Conservation (phyloP, 2,797 vertebrate species). For the Sebastes jordani region DNA sequence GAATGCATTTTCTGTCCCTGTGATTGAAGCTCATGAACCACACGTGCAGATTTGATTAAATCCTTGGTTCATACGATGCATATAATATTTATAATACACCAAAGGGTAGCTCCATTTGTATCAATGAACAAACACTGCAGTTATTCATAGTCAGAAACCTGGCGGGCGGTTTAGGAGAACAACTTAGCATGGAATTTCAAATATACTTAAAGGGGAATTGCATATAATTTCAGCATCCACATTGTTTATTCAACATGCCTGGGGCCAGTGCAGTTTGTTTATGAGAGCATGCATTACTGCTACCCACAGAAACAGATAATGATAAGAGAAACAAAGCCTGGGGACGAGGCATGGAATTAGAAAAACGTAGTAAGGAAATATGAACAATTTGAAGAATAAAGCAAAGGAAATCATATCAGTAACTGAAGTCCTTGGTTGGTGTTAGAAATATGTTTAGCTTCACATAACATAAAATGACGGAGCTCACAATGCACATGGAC, state of each 20-base stretch:
- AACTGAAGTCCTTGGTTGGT: background rate
- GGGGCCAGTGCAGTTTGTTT: conserved; percentile 28
- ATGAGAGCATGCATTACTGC: conserved; percentile 20
- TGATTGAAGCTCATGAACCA: background rate
- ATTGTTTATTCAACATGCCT: conserved; percentile 51
- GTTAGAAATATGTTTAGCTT: background rate
- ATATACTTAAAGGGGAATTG: conserved; percentile 36
- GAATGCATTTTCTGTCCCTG: background rate
- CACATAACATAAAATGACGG: background rate
- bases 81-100: background rate
- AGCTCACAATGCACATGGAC: no score
- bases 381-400: background rate
- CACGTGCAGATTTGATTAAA: background rate
- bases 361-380: background rate
- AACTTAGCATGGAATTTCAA: conserved; percentile 39
- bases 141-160: conserved; percentile 5
- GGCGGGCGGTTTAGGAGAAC: conserved; percentile 13
- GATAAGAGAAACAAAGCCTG: background rate
- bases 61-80: background rate
- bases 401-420: background rate
- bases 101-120: background rate
- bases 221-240: conserved; percentile 7
- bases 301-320: conserved; percentile 9
- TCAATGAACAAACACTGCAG: background rate
- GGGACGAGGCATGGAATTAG: background rate